A percentile compares a stretch with the other conserved stretches of the same genome.
These are phyloP conservation scores for Cataglyphis hispanica DNA, from an alignment of 1,140 invertebrate genomes.

Conservation along the genomic window DNA sequence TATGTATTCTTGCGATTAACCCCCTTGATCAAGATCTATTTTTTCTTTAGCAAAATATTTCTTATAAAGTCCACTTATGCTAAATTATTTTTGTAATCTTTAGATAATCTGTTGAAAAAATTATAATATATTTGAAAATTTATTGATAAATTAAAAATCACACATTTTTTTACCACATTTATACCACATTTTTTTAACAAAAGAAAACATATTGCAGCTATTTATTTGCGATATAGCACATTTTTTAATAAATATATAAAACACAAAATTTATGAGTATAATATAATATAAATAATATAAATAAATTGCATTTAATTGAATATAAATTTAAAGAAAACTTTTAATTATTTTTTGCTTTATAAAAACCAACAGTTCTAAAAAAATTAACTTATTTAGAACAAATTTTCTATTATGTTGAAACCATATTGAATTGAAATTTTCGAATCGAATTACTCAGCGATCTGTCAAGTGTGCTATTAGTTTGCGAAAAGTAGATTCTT, in stretches of 20 bases:
- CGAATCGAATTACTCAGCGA: slow-evolving; percentile 15
- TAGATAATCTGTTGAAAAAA: background rate
- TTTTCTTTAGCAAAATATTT: background rate
- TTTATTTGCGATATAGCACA: background rate
- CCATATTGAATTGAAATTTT: slow-evolving; percentile 8
- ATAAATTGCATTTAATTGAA: background rate
- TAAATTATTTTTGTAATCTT: background rate
- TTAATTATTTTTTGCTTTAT: background rate
- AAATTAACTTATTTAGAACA: slow-evolving; percentile 14
- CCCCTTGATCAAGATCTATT: background rate
- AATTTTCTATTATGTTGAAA: no score
- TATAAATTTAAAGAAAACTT: background rate
- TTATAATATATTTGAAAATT: slow-evolving; percentile 4
- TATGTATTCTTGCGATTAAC: slow-evolving; percentile 8
- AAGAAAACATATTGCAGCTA: background rate
- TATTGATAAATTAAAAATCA: background rate
- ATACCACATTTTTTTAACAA: background rate
- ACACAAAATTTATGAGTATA: background rate
- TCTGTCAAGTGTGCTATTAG: slow-evolving; percentile 34
- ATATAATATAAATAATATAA: no score
- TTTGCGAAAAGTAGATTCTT: slow-evolving; percentile 41
- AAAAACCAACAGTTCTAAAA: background rate
- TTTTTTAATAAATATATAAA: background rate
- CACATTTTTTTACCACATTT: no score
- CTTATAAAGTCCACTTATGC: background rate